Base-by-base conservation (phyloP, 2,888 invertebrate genomes). In the Ophonus ardosiacus region DNA sequence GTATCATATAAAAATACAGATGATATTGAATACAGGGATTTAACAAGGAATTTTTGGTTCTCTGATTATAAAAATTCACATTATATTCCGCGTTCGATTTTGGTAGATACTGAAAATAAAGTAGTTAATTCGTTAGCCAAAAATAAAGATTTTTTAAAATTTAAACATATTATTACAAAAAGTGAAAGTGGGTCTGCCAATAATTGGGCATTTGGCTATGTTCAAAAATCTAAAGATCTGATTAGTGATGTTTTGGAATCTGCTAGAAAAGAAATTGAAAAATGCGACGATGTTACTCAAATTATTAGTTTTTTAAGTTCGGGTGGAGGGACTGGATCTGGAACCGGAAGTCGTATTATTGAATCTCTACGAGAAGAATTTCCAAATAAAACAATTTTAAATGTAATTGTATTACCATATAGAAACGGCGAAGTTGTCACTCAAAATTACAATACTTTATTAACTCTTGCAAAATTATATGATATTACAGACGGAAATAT, bases 251-350 rank as follows among this genome's bases (percentile, higher is more conserved):
- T 92, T 38, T 82, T 92, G 68, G 92, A 93, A 61, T 88, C 87
- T 56, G 87, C 92, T 0, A 88, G 92, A 83, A 89, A 87, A 84
- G 92, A 93, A 88, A 86, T 90, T 59, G 93, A 93, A 87, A 90
- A 88, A 61, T 88, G 90, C 80, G 92, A 93, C 88, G 88, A 88
- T 74, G 86, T 92, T 5, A 89, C 90, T n/a, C 91, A 91, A 76
- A 90, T 93, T 82, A 87, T 93, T n/a, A 89, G 90, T 82, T 88
- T 93, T 13, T 89, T 92, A 18, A 92, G 93, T 87, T 91, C 92
- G 21, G 92, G 92, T 10, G 93, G 93, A 63, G 93, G 93, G 13
- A 93, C 93, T 0, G 93, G 93, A 17, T 93, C 93, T 10, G 93
- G 93, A 5, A 90, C 93, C 24, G 93, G 93, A 5, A 92, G 92